A percentile compares a stretch with the other conserved stretches of the same genome.
These are phyloP conservation scores for Pyrgilauda ruficollis DNA, from an alignment of 2,113 vertebrate species.

Conservation along the genomic window DNA sequence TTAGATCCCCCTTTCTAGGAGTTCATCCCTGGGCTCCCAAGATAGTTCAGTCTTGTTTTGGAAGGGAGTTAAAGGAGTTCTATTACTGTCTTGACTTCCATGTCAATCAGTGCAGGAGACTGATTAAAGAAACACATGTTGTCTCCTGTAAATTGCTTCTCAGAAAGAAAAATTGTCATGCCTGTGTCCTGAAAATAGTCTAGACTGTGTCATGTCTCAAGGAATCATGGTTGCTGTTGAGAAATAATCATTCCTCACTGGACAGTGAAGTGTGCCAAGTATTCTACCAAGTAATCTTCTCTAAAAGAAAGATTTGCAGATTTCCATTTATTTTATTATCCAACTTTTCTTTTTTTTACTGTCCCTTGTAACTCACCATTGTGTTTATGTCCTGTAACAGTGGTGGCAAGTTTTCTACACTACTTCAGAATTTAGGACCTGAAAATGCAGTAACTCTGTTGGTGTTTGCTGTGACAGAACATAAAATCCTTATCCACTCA, in stretches of 20 bases:
- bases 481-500: constrained; percentile 98
- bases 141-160: background rate
- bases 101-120: background rate
- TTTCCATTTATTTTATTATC: background rate
- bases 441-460: constrained; percentile 93
- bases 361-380: background rate
- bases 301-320: background rate
- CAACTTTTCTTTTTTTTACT: background rate
- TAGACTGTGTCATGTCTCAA: background rate
- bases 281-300: background rate
- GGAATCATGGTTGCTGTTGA: background rate
- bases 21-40: background rate
- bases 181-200: background rate
- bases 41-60: background rate
- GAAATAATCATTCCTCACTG: background rate
- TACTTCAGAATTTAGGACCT: constrained; percentile 94
- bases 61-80: background rate
- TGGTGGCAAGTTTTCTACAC: constrained; percentile 92
- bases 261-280: background rate
- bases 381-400: constrained; percentile 64
- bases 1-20: background rate
- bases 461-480: constrained; percentile 94
- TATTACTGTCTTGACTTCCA: background rate
- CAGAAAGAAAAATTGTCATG: background rate
- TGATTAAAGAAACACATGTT: background rate